phyloP scores from a whole-genome alignment of 2,888 invertebrate genomes.

The Ochropacha duplaris region DNA sequence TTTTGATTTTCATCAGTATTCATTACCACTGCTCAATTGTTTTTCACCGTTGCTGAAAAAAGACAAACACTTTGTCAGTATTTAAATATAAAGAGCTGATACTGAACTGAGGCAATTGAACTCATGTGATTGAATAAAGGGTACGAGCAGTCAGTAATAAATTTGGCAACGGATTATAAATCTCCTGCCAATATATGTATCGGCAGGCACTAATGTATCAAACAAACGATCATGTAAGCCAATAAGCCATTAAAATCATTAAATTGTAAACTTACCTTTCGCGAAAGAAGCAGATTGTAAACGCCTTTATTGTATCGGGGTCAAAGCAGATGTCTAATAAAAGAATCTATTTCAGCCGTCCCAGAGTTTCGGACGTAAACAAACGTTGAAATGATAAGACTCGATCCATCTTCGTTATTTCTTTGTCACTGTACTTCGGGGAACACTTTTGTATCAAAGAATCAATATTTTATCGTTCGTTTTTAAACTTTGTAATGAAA shows the following conservation, averaged over 20 bases:
- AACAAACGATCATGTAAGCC: slow-evolving; percentile 37
- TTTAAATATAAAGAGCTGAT: slow-evolving; percentile 37
- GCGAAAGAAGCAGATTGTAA: slow-evolving; percentile 49
- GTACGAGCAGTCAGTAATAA: slow-evolving; percentile 28
- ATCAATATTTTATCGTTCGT: slow-evolving; percentile 1
- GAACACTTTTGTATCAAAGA: slow-evolving; percentile 21
- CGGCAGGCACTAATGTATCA: too few relatives aligned
- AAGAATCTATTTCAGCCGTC: slow-evolving; percentile 75
- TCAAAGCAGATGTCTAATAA: slow-evolving; percentile 68
- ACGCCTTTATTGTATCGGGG: slow-evolving; percentile 60
- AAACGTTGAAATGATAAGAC: slow-evolving; percentile 41
- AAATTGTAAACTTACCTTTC: slow-evolving; percentile 63
- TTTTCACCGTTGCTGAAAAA: slow-evolving; percentile 34
- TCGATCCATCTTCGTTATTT: slow-evolving; percentile 47
- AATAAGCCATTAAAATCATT: slow-evolving; percentile 22
- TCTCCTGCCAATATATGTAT: slow-evolving; percentile 65
- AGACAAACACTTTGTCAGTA: slow-evolving; percentile 23
- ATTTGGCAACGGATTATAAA: slow-evolving; percentile 60
- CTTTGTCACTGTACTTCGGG: slow-evolving; percentile 20
- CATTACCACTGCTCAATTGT: slow-evolving; percentile 48
- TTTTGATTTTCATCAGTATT: slow-evolving; percentile 52
- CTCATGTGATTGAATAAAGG: slow-evolving; percentile 29
- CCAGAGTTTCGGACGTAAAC: slow-evolving; percentile 56
- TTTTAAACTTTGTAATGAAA: background rate
- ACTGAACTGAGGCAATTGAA: slow-evolving; percentile 49